Conservation (phyloP, 2,113 vertebrate genomes). For the Electrona antarctica region DNA sequence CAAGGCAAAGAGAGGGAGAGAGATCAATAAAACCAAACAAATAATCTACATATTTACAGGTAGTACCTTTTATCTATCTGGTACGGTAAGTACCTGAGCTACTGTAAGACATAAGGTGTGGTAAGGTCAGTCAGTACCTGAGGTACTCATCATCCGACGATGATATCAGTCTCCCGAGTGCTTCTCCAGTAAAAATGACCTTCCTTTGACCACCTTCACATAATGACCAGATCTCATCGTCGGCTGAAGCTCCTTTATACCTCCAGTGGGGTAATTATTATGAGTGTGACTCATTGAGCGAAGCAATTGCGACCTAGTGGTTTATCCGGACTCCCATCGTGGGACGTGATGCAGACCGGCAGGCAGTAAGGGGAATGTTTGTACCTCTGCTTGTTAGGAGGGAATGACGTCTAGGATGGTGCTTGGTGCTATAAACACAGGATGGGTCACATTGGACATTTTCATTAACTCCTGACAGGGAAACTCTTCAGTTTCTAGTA, state of each 20-base stretch:
- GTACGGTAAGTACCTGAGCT: no score
- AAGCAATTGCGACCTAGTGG: slow-evolving; percentile 65
- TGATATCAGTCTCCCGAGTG: slow-evolving; percentile 40
- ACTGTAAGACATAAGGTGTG: no score
- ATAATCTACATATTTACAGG: no score
- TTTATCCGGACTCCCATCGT: slow-evolving; percentile 67
- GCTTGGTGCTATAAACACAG: slow-evolving; percentile 45
- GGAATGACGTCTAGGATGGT: slow-evolving; percentile 33
- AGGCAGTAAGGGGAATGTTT: no score
- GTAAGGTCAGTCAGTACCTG: no score
- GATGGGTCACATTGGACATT: slow-evolving; percentile 23
- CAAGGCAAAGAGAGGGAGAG: no score
- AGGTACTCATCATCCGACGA: no score
- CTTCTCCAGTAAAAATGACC: slow-evolving; percentile 66
- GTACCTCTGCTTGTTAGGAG: slow-evolving; percentile 38
- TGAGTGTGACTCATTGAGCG: slow-evolving; percentile 73
- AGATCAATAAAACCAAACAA: no score
- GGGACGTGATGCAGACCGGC: slow-evolving; percentile 66
- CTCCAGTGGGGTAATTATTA: slow-evolving; percentile 78
- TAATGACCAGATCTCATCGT: slow-evolving; percentile 70
- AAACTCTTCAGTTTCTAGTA: slow-evolving; percentile 1
- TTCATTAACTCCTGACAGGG: slow-evolving; percentile 34
- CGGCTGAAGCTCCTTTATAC: slow-evolving; percentile 70
- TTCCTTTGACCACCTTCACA: slow-evolving; percentile 73
- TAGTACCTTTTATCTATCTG: no score